Evolutionary conservation across 2,888 invertebrate species (phyloP).

Genomic region (Smittia aterrima): DNA sequence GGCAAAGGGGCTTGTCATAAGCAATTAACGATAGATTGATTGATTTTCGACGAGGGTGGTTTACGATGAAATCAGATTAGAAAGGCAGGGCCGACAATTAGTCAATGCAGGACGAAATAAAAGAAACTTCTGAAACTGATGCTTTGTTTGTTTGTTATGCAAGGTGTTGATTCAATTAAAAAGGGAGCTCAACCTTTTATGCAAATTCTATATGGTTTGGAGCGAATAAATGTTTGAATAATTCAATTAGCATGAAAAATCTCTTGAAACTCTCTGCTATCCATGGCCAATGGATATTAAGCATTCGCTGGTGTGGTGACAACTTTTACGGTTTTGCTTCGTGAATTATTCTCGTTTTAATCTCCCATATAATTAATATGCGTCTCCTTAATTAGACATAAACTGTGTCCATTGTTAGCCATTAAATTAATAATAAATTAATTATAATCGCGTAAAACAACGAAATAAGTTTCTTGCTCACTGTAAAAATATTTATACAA

Average conservation of each 20-base stretch:
- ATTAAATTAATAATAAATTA: constrained; percentile 36
- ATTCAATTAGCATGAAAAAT: not conserved
- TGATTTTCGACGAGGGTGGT: constrained; percentile 4
- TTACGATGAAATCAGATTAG: not conserved
- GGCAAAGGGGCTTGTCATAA: not conserved
- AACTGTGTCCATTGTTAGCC: constrained; percentile 2
- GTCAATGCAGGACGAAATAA: not conserved
- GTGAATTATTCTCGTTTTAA: constrained; percentile 34
- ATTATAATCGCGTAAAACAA: constrained; percentile 30
- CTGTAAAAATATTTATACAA: constrained; percentile 31
- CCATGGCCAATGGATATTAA: not conserved
- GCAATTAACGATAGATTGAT: constrained; percentile 31
- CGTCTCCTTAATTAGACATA: constrained; percentile 29
- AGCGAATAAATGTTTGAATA: not conserved
- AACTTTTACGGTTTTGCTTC: constrained; percentile 13
- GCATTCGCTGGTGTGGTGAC: constrained; percentile 34
- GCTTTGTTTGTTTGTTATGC: not conserved
- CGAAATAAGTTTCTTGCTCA: constrained; percentile 12
- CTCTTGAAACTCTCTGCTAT: not conserved
- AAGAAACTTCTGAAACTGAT: not conserved
- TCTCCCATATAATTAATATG: constrained; percentile 22
- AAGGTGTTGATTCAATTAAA: not conserved
- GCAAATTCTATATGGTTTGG: not conserved
- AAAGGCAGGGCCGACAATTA: not conserved
- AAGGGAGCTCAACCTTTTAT: not conserved